Evolutionary conservation across 2,888 invertebrate species (phyloP), one percentile per base, ranked within the genome.

Genomic region (Orchesella flavescens): DNA sequence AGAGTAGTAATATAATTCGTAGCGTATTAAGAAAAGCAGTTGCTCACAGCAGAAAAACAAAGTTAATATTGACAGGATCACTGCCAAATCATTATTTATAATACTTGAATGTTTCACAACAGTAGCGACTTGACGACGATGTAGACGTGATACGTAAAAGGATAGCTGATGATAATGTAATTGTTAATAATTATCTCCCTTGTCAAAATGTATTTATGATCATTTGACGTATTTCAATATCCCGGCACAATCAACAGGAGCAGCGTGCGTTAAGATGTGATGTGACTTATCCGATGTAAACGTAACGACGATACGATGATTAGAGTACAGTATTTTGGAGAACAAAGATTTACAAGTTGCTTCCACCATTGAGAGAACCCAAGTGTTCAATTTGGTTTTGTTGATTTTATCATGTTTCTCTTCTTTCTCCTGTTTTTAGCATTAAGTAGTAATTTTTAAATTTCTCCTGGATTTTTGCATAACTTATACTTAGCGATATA

Each of bases 401-500:
- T 19, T 65, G n/a, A 15, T 43, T 3, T 21, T 44, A 49, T 53
- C 21, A 21, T 21, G 1, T 68, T 44, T 65, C 43, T 43, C 44
- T 34, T 34, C 43, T 44, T 43, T 10, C 24, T 24, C 23, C 23
- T 43, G 43, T 17, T 65, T 43, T n/a, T n/a, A n/a, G n/a, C n/a
- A n/a, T n/a, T 44, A 65, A 12, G 24, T 15, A 43, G 23, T 21
- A 23, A 4, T 44, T 68, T 15, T 21, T 23, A 17, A 21, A 46
- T 43, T 23, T 4, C n/a, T 63, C 24, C 13, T 49, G 43, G 34
- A 34, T 66, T 7, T 23, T 49, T 21, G 49, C 46, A n/a, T 15
- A 68, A 68, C 68, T 68, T 68, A 68, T 12, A n/a, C n/a, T n/a
- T 19, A 68, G 49, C 49, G 49, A 68, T 53, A 49, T 21, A 68